These are phyloP conservation scores for Meiosimyza decipiens DNA, from an alignment of 2,888 invertebrate species.

Conservation along the genomic window DNA sequence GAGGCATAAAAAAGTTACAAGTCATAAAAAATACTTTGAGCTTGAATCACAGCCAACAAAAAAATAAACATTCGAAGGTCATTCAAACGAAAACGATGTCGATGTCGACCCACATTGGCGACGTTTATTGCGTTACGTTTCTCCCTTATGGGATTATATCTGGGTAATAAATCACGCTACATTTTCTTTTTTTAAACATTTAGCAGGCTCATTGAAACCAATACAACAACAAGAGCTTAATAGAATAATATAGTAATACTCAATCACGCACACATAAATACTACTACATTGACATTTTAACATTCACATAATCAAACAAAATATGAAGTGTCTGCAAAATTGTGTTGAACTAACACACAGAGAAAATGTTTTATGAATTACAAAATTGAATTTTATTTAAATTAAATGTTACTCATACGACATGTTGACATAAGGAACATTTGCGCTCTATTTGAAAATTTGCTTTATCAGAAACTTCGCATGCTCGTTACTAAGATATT, in stretches of 20 bases:
- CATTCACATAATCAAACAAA: constrained; percentile 3
- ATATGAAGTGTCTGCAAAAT: not conserved
- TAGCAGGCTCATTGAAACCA: constrained; percentile 7
- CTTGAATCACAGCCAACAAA: not conserved
- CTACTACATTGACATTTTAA: not conserved
- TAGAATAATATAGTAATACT: too few relatives aligned
- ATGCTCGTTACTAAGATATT: too few relatives aligned
- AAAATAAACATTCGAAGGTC: not conserved
- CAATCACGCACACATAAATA: constrained; percentile 8
- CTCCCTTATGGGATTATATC: constrained; percentile 12
- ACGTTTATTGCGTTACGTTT: not conserved
- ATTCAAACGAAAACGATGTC: not conserved
- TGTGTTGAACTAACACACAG: too few relatives aligned
- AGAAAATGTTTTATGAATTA: too few relatives aligned
- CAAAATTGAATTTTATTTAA: too few relatives aligned
- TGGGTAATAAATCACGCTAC: constrained; percentile 30
- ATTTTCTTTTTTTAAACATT: constrained; percentile 9
- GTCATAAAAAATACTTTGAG: constrained; percentile 8
- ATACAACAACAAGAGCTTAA: too few relatives aligned
- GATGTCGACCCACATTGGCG: not conserved
- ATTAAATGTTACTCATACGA: too few relatives aligned
- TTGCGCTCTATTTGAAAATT: too few relatives aligned
- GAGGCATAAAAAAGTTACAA: constrained; percentile 1
- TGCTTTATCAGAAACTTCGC: too few relatives aligned
- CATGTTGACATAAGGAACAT: too few relatives aligned